Conservation (phyloP, 2,797 vertebrate genomes). For the Morelia viridis region DNA sequence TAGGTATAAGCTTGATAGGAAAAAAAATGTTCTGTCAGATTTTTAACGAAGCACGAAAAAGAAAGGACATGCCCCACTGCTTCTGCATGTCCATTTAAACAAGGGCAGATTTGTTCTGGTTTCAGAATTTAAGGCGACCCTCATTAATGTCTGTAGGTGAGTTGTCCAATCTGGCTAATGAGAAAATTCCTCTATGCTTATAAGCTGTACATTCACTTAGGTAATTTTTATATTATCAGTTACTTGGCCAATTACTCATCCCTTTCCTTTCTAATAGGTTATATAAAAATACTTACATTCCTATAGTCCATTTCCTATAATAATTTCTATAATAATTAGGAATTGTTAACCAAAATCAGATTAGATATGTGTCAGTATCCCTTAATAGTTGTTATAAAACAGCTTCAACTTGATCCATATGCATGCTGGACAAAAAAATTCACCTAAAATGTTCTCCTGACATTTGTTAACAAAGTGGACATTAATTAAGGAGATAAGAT, state of each 20-base stretch:
- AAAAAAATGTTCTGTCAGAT: background rate
- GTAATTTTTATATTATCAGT: background rate
- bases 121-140: background rate
- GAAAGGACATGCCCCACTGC: background rate
- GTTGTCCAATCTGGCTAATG: background rate
- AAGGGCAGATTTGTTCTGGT: background rate
- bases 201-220: background rate
- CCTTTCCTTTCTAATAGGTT: background rate
- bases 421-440: background rate
- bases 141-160: background rate
- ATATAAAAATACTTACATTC: background rate
- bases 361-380: background rate
- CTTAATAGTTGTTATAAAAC: background rate
- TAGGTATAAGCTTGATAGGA: background rate
- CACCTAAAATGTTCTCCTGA: background rate
- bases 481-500: background rate
- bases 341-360: background rate
- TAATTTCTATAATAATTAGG: background rate
- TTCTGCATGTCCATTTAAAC: background rate
- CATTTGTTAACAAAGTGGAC: background rate
- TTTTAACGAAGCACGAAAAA: background rate
- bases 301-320: background rate
- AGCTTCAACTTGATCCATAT: background rate
- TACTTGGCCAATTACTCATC: background rate
- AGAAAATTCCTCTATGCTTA: background rate